Conservation (phyloP, 2,113 vertebrate genomes). For the Xiphias gladius region DNA sequence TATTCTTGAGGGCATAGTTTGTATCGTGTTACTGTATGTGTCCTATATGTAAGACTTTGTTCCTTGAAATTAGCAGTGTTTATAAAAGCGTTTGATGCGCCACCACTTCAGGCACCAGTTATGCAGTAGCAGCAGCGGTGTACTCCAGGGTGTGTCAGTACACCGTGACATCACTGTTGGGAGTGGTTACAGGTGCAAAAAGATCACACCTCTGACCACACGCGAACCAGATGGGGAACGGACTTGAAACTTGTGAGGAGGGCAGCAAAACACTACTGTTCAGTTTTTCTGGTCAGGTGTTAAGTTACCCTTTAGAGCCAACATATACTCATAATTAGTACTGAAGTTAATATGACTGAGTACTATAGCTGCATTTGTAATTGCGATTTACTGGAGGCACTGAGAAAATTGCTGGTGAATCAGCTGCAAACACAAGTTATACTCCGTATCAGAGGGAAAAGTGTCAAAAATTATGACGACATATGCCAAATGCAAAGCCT, state of each 20-base stretch:
- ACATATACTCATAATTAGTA: too few species aligned
- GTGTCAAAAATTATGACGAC: not conserved
- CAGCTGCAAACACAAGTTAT: constrained; percentile 3
- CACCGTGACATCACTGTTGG: too few species aligned
- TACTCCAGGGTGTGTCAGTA: too few species aligned
- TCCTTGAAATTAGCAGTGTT: not conserved
- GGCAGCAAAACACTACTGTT: too few species aligned
- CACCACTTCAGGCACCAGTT: too few species aligned
- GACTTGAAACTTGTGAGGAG: too few species aligned
- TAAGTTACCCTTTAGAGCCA: not conserved
- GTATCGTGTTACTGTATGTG: too few species aligned
- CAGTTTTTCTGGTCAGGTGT: too few species aligned
- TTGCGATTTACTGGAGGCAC: not conserved
- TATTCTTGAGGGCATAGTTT: not conserved
- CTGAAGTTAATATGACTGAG: not conserved
- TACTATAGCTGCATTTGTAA: not conserved
- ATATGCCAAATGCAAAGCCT: constrained; percentile 22
- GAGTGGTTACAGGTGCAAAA: too few species aligned
- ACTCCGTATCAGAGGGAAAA: constrained; percentile 8
- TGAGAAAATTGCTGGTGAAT: not conserved
- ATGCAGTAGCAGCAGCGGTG: too few species aligned
- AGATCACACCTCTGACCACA: too few species aligned
- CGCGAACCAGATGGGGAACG: too few species aligned
- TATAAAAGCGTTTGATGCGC: not conserved
- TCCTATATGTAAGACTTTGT: not conserved